Conservation (phyloP, 23 tunicate genomes). For the Ascidia mentula region DNA sequence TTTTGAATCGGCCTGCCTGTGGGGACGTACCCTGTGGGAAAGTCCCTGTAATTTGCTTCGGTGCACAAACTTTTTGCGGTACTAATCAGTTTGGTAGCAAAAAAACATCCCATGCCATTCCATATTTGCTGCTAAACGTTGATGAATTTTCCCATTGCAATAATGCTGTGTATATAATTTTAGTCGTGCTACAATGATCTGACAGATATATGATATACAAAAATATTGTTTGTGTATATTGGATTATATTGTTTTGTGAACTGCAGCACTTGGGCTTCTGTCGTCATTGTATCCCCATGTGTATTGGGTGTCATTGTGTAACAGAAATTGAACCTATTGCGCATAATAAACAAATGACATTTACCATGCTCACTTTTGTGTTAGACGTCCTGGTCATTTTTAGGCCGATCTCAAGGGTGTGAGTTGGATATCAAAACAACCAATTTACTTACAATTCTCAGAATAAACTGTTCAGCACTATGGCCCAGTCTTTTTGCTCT, state of each 20-base stretch:
- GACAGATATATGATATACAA: not conserved
- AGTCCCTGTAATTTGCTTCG: not conserved
- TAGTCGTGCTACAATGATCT: not conserved
- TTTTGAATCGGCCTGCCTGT: too few species aligned
- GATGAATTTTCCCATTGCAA: not conserved
- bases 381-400: not conserved
- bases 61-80: constrained; percentile 10
- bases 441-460: too few species aligned
- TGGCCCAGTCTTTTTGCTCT: too few species aligned
- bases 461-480: too few species aligned
- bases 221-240: not conserved
- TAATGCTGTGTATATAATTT: not conserved
- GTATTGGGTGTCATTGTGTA: constrained; percentile 9
- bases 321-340: not conserved
- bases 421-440: too few species aligned
- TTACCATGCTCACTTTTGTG: not conserved
- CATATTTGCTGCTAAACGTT: not conserved
- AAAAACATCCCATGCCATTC: not conserved
- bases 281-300: not conserved
- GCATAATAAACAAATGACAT: constrained; percentile 6
- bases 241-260: not conserved
- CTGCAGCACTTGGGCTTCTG: not conserved
- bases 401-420: not conserved
- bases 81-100: not conserved
- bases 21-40: not conserved